These are phyloP conservation scores for Rhopalosiphum padi DNA, from an alignment of 1,140 invertebrate species.

Conservation along the genomic window DNA sequence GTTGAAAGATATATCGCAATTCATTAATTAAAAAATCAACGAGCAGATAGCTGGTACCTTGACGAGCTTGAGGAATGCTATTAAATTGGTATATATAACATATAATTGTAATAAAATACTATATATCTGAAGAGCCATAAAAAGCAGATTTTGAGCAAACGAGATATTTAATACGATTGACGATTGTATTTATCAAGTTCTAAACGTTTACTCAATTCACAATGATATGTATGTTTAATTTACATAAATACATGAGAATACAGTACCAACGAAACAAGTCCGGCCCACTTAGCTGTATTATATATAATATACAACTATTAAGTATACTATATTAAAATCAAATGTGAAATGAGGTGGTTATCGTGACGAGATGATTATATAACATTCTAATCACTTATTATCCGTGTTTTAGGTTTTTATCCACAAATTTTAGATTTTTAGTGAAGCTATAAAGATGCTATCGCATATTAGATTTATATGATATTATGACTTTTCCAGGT, in stretches of 20 bases:
- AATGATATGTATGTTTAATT: not conserved
- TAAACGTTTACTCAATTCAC: not conserved
- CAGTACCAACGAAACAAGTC: not conserved
- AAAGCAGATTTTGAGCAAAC: conserved; percentile 13
- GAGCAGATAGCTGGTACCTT: not conserved
- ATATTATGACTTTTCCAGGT: not conserved
- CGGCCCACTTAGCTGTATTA: not conserved
- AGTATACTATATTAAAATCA: not conserved
- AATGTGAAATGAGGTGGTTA: not conserved
- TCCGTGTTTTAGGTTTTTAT: not conserved
- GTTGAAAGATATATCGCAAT: not conserved
- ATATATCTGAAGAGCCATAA: not conserved
- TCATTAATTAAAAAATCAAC: conserved; percentile 31
- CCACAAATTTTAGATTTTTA: not conserved
- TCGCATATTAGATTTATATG: not conserved
- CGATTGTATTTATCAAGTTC: not conserved
- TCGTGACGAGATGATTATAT: not conserved
- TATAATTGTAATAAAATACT: not conserved
- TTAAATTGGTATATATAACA: not conserved
- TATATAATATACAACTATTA: not conserved
- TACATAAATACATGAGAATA: not conserved
- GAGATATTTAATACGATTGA: not conserved
- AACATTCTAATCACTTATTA: not conserved
- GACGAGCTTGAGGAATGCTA: not conserved
- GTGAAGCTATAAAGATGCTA: not conserved